These are phyloP conservation scores for Anguilla megastoma DNA, from an alignment of 2,797 vertebrate species.

Conservation along the genomic window DNA sequence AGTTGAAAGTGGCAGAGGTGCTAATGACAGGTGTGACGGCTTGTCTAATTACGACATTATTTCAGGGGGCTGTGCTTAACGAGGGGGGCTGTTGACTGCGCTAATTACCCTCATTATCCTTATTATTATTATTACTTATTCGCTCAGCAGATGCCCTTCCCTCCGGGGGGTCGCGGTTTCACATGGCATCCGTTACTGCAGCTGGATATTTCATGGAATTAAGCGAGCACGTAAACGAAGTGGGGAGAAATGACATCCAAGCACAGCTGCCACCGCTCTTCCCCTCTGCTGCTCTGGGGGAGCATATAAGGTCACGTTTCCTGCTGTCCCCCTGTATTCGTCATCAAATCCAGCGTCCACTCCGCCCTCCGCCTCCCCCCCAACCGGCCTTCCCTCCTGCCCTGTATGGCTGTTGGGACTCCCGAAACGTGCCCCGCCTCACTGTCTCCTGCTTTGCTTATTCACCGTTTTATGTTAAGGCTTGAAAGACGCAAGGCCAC, in stretches of 20 bases:
- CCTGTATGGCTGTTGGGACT: neutral
- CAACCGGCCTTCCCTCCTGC: neutral
- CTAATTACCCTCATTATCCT: neutral
- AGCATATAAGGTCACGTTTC: neutral
- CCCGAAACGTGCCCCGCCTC: neutral
- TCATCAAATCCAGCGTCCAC: neutral
- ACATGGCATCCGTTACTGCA: neutral
- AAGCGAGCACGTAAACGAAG: neutral
- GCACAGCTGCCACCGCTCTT: neutral
- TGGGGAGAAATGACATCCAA: neutral
- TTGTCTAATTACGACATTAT: neutral
- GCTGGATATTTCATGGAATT: neutral
- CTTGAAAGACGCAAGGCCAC: no score
- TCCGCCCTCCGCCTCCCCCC: no score
- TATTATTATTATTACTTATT: constrained; percentile 6
- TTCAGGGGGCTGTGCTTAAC: neutral
- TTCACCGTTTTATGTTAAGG: neutral
- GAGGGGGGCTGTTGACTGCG: neutral
- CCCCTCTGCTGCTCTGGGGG: neutral
- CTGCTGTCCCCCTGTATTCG: neutral
- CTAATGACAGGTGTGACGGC: constrained; percentile 3
- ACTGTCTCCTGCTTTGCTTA: no score
- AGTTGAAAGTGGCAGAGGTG: neutral
- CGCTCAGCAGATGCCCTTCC: neutral
- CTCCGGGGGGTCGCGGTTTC: neutral